Percentiles rank a stretch among this genome's conserved stretches.
phyloP scores from a whole-genome alignment of 2,113 vertebrate genomes.

The Tragelaphus scriptus region DNA sequence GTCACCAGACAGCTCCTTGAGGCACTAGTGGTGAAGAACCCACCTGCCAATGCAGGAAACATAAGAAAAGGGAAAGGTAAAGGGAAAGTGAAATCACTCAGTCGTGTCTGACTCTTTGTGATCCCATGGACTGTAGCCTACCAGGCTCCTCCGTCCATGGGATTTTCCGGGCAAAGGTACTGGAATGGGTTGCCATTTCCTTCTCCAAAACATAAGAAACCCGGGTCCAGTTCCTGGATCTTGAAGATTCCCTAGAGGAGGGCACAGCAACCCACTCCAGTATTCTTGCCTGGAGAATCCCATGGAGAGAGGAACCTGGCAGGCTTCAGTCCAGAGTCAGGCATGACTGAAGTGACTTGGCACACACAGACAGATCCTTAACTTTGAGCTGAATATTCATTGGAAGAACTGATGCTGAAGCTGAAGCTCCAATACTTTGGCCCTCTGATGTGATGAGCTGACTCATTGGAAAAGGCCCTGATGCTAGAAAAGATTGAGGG shows the following conservation, averaged over 20 bases:
- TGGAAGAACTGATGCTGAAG: neutral
- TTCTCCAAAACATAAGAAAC: neutral
- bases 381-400: neutral
- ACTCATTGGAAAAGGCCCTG: neutral
- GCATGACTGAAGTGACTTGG: neutral
- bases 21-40: neutral
- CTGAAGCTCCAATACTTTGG: neutral
- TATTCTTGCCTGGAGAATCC: neutral
- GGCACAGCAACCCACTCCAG: neutral
- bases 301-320: neutral
- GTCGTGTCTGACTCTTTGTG: fast-evolving
- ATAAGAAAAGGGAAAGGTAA: neutral
- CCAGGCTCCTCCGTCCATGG: no score
- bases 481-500: neutral
- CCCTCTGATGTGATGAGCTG: neutral
- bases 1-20: neutral
- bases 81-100: no score
- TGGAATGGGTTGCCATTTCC: no score
- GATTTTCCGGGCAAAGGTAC: no score
- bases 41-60: neutral
- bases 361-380: neutral
- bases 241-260: neutral
- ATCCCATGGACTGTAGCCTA: no score
- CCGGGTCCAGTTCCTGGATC: neutral
- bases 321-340: neutral